Evolutionary conservation across 2,113 vertebrate genomes (phyloP).

Genomic region (Trinectes maculatus): DNA sequence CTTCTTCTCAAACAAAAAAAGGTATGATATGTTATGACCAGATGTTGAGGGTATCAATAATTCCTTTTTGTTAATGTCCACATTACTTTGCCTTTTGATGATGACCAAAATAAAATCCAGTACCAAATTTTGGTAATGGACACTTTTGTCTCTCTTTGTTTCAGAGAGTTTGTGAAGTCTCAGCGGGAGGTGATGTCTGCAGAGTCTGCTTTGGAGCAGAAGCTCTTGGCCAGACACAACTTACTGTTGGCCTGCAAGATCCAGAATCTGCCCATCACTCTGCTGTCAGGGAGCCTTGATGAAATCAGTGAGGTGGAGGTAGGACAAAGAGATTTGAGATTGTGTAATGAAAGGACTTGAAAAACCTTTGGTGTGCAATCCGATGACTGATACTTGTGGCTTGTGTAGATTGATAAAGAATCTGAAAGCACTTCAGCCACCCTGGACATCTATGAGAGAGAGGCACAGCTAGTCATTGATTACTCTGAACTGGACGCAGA

Average conservation of each 20-base stretch:
- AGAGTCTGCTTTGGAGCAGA: constrained; percentile 88
- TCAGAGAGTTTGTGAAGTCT: constrained; percentile 84
- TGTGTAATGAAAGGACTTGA: no score
- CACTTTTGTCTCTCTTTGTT: neutral
- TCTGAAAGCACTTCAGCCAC: constrained; percentile 77
- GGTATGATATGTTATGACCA: no score
- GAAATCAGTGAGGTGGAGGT: constrained; percentile 92
- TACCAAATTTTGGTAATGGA: neutral
- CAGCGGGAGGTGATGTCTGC: constrained; percentile 83
- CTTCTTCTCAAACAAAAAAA: no score
- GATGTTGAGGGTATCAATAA: no score
- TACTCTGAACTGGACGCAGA: constrained; percentile 81
- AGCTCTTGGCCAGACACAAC: constrained; percentile 87
- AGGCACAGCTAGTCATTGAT: constrained; percentile 86
- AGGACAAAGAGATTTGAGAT: constrained; percentile 15
- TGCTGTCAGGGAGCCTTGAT: constrained; percentile 85
- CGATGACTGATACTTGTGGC: no score
- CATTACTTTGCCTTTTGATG: neutral
- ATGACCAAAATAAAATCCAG: neutral
- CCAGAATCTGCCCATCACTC: constrained; percentile 81
- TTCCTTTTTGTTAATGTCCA: no score
- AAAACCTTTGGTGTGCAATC: no score
- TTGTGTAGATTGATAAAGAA: constrained; percentile 84
- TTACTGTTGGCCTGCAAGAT: constrained; percentile 91
- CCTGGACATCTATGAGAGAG: constrained; percentile 85